Percentiles rank a stretch among this genome's conserved stretches.
These are phyloP conservation scores for Larimichthys polyactis DNA, from an alignment of 2,113 vertebrate genomes.

Conservation along the genomic window DNA sequence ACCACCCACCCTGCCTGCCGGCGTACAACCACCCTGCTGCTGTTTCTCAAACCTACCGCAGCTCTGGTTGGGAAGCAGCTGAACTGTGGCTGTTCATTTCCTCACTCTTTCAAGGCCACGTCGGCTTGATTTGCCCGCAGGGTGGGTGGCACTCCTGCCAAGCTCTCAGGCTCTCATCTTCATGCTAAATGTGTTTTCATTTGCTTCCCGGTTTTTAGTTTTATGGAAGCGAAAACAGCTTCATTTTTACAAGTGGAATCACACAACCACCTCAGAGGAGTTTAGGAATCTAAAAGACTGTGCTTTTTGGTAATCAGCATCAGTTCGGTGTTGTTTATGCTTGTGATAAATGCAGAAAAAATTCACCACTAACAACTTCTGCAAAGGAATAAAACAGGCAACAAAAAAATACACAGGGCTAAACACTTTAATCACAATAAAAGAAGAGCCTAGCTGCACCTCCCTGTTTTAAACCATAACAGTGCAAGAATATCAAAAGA, in stretches of 20 bases:
- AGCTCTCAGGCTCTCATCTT: slow-evolving; percentile 67
- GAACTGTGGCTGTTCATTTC: slow-evolving; percentile 55
- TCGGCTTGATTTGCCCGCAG: slow-evolving; percentile 50
- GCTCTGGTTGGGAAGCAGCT: slow-evolving; percentile 50
- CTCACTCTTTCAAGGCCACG: slow-evolving; percentile 47
- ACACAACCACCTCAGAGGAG: slow-evolving; percentile 2
- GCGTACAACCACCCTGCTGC: slow-evolving; percentile 57
- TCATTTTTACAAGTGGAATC: slow-evolving; percentile 44
- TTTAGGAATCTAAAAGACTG: slow-evolving; percentile 33
- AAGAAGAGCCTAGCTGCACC: slow-evolving; percentile 11
- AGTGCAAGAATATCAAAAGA: slow-evolving; percentile 44
- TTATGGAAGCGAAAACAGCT: slow-evolving; percentile 55
- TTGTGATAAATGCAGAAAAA: slow-evolving; percentile 45
- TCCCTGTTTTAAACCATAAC: slow-evolving; percentile 22
- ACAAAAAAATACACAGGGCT: background rate
- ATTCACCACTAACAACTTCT: slow-evolving; percentile 43
- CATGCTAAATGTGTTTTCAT: slow-evolving; percentile 73
- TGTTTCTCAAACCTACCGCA: slow-evolving; percentile 72
- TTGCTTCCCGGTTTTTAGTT: slow-evolving; percentile 61
- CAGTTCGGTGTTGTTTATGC: slow-evolving; percentile 18
- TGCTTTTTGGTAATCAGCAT: slow-evolving; percentile 33
- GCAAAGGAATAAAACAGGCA: slow-evolving; percentile 14
- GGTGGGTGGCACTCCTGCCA: slow-evolving; percentile 69
- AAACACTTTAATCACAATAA: slow-evolving; percentile 12
- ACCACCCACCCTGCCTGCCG: slow-evolving; percentile 68